These are phyloP conservation scores for Xestia c-nigrum DNA, from an alignment of 2,888 invertebrate genomes.

Conservation along the genomic window DNA sequence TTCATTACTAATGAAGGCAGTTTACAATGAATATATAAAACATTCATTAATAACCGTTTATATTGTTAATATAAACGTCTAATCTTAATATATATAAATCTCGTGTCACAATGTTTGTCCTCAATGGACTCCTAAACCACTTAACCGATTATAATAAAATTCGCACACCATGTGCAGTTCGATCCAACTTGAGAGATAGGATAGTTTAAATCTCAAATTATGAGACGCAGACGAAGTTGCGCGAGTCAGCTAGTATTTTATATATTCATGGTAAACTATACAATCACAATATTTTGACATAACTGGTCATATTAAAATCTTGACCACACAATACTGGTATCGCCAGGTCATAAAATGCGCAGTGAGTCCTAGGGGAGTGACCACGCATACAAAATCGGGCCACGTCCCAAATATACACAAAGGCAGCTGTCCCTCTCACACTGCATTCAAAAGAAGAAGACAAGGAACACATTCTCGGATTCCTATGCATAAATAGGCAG, in stretches of 20 bases:
- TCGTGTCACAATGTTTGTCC: no score
- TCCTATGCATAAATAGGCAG: conserved; percentile 75
- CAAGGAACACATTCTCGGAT: conserved; percentile 69
- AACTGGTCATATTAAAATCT: conserved; percentile 25
- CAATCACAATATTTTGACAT: conserved; percentile 28
- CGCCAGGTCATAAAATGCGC: conserved; percentile 64
- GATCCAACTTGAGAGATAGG: no score
- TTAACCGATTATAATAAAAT: no score
- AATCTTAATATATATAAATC: no score
- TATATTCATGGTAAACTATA: not conserved
- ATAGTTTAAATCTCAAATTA: no score
- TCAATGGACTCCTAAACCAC: no score
- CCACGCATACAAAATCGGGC: conserved; percentile 75
- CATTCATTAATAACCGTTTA: not conserved
- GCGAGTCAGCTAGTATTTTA: no score
- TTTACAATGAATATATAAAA: not conserved
- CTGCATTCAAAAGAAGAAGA: conserved; percentile 63
- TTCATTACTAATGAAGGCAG: not conserved
- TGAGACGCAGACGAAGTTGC: no score
- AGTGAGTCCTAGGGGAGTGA: conserved; percentile 68
- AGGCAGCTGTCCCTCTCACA: conserved; percentile 69
- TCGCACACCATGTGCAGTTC: no score
- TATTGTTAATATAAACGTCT: no score
- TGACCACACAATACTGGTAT: conserved; percentile 28
- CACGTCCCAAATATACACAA: conserved; percentile 70